These are phyloP conservation scores for Aplysia californica DNA, from an alignment of 1,140 invertebrate species.

Conservation along the genomic window DNA sequence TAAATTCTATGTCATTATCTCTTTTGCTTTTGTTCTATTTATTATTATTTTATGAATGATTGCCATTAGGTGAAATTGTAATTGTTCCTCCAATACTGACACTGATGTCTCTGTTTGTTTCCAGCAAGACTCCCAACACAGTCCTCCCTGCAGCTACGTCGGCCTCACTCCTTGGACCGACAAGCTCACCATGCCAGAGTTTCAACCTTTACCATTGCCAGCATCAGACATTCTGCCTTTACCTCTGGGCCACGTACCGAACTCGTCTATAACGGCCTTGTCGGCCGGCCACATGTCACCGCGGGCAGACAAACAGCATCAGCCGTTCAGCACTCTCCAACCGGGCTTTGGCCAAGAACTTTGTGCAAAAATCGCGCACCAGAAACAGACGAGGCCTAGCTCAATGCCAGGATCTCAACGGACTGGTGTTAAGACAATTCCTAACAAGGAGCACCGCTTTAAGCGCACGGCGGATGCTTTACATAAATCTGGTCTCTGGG, in stretches of 20 bases:
- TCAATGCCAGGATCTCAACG: background rate
- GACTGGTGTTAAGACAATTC: background rate
- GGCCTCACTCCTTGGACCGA: conserved; percentile 11
- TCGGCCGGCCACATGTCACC: background rate
- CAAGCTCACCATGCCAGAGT: background rate
- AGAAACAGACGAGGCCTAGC: background rate
- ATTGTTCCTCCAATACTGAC: too few relatives aligned
- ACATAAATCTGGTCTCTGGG: conserved; percentile 36
- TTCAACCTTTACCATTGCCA: background rate
- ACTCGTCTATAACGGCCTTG: background rate
- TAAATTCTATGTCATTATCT: too few relatives aligned
- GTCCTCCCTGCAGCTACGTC: conserved; percentile 2
- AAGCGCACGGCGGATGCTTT: conserved; percentile 31
- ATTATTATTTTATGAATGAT: too few relatives aligned
- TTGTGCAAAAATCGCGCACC: background rate
- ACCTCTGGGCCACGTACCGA: background rate
- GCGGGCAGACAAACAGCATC: background rate
- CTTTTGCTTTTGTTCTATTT: too few relatives aligned
- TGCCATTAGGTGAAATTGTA: too few relatives aligned
- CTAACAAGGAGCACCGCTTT: conserved; percentile 26
- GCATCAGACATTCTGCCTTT: conserved; percentile 9
- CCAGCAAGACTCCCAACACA: too few relatives aligned
- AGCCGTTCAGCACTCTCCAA: conserved; percentile 4
- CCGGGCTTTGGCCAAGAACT: background rate
- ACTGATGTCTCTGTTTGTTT: too few relatives aligned